These are phyloP conservation scores for Pseudorhombus dupliciocellatus DNA, from an alignment of 2,113 vertebrate species.

Conservation along the genomic window DNA sequence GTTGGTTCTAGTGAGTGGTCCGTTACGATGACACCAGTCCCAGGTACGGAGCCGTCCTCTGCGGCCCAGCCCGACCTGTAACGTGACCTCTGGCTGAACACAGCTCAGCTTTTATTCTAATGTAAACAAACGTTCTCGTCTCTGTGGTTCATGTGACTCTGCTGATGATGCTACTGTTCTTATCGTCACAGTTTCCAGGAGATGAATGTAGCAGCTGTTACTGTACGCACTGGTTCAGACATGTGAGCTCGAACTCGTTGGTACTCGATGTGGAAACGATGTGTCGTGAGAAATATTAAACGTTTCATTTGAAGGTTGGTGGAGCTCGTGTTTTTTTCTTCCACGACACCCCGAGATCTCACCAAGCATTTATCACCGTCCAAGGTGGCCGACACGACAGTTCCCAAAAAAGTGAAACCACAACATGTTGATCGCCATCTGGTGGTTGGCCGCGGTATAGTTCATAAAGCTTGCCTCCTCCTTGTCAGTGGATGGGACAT, in stretches of 20 bases:
- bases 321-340: constrained; percentile 29
- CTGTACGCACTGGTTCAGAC: constrained; percentile 83
- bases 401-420: too few species aligned
- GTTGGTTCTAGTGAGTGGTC: neutral
- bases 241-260: constrained; percentile 44
- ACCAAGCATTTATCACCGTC: too few species aligned
- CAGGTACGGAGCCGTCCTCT: constrained; percentile 19
- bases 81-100: constrained; percentile 58
- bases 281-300: constrained; percentile 74
- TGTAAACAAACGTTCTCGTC: constrained; percentile 61
- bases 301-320: constrained; percentile 63
- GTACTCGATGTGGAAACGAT: constrained; percentile 68
- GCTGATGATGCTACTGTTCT: constrained; percentile 85
- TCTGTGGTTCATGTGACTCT: constrained; percentile 68
- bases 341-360: too few species aligned
- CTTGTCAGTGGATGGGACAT: too few species aligned
- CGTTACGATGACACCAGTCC: neutral
- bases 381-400: too few species aligned
- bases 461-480: too few species aligned
- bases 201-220: constrained; percentile 81
- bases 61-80: constrained; percentile 16
- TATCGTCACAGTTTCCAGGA: constrained; percentile 54
- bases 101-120: constrained; percentile 55
- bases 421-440: too few species aligned
- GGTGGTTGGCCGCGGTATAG: too few species aligned